Evolutionary conservation across 2,797 vertebrate genomes (phyloP), one percentile per base, ranked within the genome.

Genomic region (Pipistrellus pygmaeus): DNA sequence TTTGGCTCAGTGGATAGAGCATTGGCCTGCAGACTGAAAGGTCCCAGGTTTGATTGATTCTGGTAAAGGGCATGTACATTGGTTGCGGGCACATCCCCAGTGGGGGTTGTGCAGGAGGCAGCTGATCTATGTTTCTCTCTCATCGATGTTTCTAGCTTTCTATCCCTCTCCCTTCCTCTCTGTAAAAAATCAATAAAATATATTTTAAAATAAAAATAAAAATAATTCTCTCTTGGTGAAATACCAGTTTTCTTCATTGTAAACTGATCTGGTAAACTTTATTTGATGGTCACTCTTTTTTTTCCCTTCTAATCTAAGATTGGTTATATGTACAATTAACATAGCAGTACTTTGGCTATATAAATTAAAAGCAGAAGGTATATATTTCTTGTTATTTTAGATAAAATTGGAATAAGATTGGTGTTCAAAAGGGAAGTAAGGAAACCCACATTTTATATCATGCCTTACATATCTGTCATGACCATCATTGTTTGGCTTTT

Each of bases 301-400:
- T 62, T 62, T 64, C n/a, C 15, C 84, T 95, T 53, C 69, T 90
- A 88, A 46, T 51, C 14, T 57, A 53, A 85, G 27, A 55, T 62
- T 83, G 44, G 30, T 64, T 32, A 46, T 23, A 62, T 86, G 23
- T 78, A 53, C 81, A 88, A 41, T 91, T 69, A 92, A 91, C 18
- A 84, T 75, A 85, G 38, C 60, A 84, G 60, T 86, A 80, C 38
- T 85, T 96, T 88, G 64, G 20, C 32, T 82, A 60, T 21, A 76
- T 76, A 86, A 77, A 88, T 93, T 80, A 91, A 84, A 5, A 13
- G 25, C 62, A 82, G 41, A 91, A 73, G 13, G 30, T 69, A 3
- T 41, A 68, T 35, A 72, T 53, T 96, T 94, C 86, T 85, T 85
- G 18, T 91, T 82, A 85, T 80, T 91, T 96, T 85, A 89, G 57